These are phyloP conservation scores for Protomyctophum bolini DNA, from an alignment of 2,113 vertebrate species.

Conservation along the genomic window DNA sequence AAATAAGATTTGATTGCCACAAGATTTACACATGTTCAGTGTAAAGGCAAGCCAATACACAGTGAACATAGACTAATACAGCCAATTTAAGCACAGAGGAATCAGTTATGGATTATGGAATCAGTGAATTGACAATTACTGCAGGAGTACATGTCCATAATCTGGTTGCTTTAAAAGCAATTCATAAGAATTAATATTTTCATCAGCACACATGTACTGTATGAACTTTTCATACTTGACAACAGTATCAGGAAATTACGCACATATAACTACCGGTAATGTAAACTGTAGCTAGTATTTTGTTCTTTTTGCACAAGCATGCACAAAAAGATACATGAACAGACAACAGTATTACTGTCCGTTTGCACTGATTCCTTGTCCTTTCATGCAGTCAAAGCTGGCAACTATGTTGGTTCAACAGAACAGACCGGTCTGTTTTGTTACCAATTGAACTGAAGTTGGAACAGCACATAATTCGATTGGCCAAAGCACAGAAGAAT, in stretches of 20 bases:
- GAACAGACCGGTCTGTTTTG: background rate
- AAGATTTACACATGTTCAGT: slow-evolving; percentile 7
- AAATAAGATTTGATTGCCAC: slow-evolving; percentile 24
- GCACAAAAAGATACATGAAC: background rate
- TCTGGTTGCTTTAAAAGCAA: background rate
- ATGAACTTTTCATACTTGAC: too few relatives aligned
- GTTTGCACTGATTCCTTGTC: background rate
- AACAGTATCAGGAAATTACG: too few relatives aligned
- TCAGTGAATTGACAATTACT: background rate
- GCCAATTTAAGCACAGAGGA: slow-evolving; percentile 5
- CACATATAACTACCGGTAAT: too few relatives aligned
- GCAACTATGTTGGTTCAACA: background rate
- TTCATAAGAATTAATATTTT: background rate
- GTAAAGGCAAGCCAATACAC: background rate
- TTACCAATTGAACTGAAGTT: background rate
- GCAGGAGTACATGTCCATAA: background rate
- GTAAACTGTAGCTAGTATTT: slow-evolving; percentile 8
- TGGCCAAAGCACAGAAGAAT: background rate
- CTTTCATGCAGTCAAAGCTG: background rate
- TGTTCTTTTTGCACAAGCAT: slow-evolving; percentile 3
- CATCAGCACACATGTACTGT: background rate
- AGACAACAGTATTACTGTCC: slow-evolving; percentile 18
- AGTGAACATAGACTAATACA: background rate
- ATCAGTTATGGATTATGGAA: slow-evolving; percentile 1
- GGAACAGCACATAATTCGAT: background rate